A percentile compares a stretch with the other conserved stretches of the same genome.
phyloP scores from a whole-genome alignment of 1,140 invertebrate species.

The Lordiphosa stackelbergi region DNA sequence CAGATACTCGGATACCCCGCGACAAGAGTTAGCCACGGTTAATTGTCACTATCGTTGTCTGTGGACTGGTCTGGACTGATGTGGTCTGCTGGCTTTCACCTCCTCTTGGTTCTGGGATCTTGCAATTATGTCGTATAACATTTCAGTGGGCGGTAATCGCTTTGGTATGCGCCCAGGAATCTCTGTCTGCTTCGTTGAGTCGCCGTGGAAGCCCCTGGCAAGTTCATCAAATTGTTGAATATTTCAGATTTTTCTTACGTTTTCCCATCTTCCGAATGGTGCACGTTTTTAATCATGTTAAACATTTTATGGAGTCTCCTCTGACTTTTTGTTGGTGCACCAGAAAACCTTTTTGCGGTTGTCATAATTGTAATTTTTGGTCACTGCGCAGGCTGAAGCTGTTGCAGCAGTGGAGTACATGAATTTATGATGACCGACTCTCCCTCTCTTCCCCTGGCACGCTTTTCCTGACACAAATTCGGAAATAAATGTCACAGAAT shows the following conservation, averaged over 20 bases:
- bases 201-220: constrained; percentile 9
- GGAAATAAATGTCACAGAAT: constrained; percentile 51
- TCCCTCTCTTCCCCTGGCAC: constrained; percentile 2
- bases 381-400: constrained; percentile 64
- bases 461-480: constrained; percentile 57
- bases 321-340: constrained; percentile 61
- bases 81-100: constrained; percentile 8
- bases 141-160: constrained; percentile 53
- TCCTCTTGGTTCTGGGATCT: constrained; percentile 19
- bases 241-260: constrained; percentile 34
- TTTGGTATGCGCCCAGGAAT: constrained; percentile 31
- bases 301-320: constrained; percentile 63
- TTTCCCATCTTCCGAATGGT: constrained; percentile 14
- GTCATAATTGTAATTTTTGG: constrained; percentile 74
- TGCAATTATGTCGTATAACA: constrained; percentile 59
- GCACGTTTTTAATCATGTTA: constrained; percentile 61
- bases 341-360: constrained; percentile 74
- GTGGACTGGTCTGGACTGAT: constrained; percentile 11
- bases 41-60: constrained; percentile 70
- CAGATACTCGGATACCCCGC: constrained; percentile 35
- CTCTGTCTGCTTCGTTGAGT: constrained; percentile 48
- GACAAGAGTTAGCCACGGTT: constrained; percentile 59
- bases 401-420: constrained; percentile 52
- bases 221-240: constrained; percentile 55
- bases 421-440: constrained; percentile 61